Base-by-base conservation (phyloP, 1,140 invertebrate genomes). In the Anagrus nilaparvatae region DNA sequence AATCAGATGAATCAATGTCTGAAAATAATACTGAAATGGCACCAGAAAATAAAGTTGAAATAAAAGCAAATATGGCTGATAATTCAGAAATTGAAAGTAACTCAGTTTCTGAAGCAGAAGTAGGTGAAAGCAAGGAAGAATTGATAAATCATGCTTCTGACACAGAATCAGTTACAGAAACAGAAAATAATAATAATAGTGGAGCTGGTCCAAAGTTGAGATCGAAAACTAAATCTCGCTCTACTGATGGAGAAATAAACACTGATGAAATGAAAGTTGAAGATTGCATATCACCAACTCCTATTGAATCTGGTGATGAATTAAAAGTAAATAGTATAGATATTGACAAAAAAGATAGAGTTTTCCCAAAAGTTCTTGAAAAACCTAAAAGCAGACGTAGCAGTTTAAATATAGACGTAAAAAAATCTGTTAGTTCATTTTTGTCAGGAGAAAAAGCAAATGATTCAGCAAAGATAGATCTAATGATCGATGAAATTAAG, bases 401-500 rank as follows among this genome's bases (percentile, higher is more conserved):
- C 34, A 67, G 61, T 32, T 44, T 67, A 13, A 67, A 69, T 17
- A 53, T 65, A 31, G 63, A 67, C 9, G 52, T 61, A 40, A 65
- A 64, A 18, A 67, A 67, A 31, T 53, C 59, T 0, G 56, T 63
- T 1, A 59, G 50, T 18, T 55, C 60, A 0, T 58, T 59, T 24
- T 58, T 58, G 18, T 45, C 46, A 12, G 49, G 52, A 0, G 58
- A 60, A 3, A 65, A 64, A 36, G 41, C 47, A 0, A 56, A 61
- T 3, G 51, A 55, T 1, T 47, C 47, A 3, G 54, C 58, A 0
- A 53, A 63, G 5, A 63, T 69, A 21, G 66, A 69, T 47, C 56
- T 61, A 36, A 67, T 69, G 61, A 67, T 69, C 27, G 60, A 65
- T 18, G 54, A 55, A 19, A 67, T 69, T 6, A 69, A 69, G 39